Conservation (phyloP, 2,888 invertebrate genomes). For the Stegophylla sp. region DNA sequence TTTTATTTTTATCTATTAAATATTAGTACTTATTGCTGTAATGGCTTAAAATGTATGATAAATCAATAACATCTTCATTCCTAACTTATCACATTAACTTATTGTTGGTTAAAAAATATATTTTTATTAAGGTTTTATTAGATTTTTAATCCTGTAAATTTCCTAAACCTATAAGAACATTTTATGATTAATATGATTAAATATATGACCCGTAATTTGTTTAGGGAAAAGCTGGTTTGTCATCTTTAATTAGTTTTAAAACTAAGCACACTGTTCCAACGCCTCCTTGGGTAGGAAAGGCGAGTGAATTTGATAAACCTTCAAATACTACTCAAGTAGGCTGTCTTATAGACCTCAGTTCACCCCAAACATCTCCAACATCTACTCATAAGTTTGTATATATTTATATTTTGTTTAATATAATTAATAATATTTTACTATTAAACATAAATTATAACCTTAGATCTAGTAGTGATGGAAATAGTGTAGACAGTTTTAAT, state of each 20-base stretch:
- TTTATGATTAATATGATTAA: background rate
- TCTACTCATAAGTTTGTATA: slow-evolving; percentile 68
- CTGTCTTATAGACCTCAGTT: slow-evolving; percentile 75
- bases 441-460: background rate
- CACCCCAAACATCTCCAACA: slow-evolving; percentile 78
- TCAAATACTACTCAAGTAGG: slow-evolving; percentile 64
- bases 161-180: too few relatives aligned
- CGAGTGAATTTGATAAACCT: slow-evolving; percentile 27
- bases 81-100: too few relatives aligned
- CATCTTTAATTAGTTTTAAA: slow-evolving; percentile 53
- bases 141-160: too few relatives aligned
- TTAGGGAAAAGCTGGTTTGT: slow-evolving; percentile 43
- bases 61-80: too few relatives aligned
- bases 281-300: slow-evolving; percentile 45
- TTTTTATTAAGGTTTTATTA: too few relatives aligned
- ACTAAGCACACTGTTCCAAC: slow-evolving; percentile 25
- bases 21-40: too few relatives aligned
- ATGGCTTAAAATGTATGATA: too few relatives aligned
- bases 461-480: slow-evolving; percentile 76
- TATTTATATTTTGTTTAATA: slow-evolving; percentile 35
- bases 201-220: background rate
- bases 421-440: background rate
- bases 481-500: slow-evolving; percentile 78
- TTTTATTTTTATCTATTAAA: too few relatives aligned
- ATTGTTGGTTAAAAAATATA: too few relatives aligned